Conservation (phyloP, 92 coral and sea anemone species). For the Meandrina meandrites region DNA sequence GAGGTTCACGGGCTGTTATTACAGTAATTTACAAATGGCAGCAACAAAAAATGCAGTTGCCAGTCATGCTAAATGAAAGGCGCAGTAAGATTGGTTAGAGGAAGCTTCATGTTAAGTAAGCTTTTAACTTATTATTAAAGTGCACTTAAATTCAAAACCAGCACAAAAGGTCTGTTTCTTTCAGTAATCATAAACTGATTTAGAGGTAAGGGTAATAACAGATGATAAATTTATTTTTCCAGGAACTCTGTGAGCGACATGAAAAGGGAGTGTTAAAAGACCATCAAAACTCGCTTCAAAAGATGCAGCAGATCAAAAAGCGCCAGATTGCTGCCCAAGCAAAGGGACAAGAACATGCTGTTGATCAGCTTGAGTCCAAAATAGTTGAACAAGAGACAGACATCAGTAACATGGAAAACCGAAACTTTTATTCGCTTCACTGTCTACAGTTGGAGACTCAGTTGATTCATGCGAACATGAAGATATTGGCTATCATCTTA, state of each 20-base stretch:
- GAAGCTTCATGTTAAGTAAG: too few species aligned
- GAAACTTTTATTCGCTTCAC: conserved; percentile 94
- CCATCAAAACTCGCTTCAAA: conserved; percentile 94
- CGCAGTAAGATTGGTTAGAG: too few species aligned
- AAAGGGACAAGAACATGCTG: conserved; percentile 91
- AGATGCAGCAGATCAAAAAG: conserved; percentile 98
- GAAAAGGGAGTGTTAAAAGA: conserved; percentile 98
- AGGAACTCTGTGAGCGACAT: conserved; percentile 97
- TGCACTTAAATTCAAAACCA: too few species aligned
- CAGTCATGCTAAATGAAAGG: too few species aligned
- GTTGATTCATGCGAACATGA: conserved; percentile 88
- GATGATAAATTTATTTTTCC: neutral
- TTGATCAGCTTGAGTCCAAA: conserved; percentile 91
- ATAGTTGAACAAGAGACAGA: conserved; percentile 97
- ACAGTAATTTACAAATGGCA: too few species aligned
- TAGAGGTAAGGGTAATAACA: too few species aligned
- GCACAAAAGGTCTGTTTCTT: too few species aligned
- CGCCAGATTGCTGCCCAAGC: conserved; percentile 98
- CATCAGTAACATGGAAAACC: conserved; percentile 97
- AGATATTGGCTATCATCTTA: conserved; percentile 82
- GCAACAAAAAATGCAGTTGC: too few species aligned
- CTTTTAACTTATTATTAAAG: too few species aligned
- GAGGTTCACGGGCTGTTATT: too few species aligned
- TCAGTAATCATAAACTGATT: too few species aligned
- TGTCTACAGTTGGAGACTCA: conserved; percentile 97